Base-by-base conservation (phyloP, 2,888 invertebrate species). In the Hetaerina titia region DNA sequence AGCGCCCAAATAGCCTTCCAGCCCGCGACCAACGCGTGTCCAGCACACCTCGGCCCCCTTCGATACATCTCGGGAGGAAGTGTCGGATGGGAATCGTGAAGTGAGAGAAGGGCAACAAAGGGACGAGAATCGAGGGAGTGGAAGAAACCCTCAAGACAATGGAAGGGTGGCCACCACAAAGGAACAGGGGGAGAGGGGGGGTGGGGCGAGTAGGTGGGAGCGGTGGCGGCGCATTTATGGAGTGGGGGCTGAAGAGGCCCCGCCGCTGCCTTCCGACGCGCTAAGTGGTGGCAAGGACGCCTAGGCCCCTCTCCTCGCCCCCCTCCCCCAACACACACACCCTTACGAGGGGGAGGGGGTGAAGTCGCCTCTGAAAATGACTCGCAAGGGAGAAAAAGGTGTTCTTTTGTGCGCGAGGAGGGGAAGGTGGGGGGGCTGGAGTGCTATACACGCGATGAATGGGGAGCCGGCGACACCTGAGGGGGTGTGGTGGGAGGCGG, bases 211-310 rank as follows among this genome's bases (percentile, higher is more conserved):
- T 19, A n/a, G 8, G 2, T 19, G 57, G 5, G 13, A 22, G 22
- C 19, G 22, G n/a, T 4, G 8, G 89, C 19, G 17, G 58, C 1
- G 58, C 22, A 7, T 22, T 22, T n/a, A n/a, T 58, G 89, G 13
- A 57, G 89, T 56, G 89, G 19, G 22, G 45, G 57, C 8, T 15
- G 11, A 11, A 1, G 22, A 58, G 57, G 58, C 58, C 81, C 81
- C 13, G 31, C 81, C 22, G 69, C 69, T n/a, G 8, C 13, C 81
- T 69, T 74, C 25, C 31, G 81, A 81, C 81, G 25, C 13, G 81
- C 81, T 81, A 81, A 81, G 81, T 81, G 81, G 81, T 31, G 81
- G 31, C 81, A 25, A 81, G 81, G 81, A 81, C 81, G 31, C 81
- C 81, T 31, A 31, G 81, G 81, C 81, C 25, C 13, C 45, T 45